Evolutionary conservation across 2,888 invertebrate genomes (phyloP).

Genomic region (Aporophyla lueneburgensis): DNA sequence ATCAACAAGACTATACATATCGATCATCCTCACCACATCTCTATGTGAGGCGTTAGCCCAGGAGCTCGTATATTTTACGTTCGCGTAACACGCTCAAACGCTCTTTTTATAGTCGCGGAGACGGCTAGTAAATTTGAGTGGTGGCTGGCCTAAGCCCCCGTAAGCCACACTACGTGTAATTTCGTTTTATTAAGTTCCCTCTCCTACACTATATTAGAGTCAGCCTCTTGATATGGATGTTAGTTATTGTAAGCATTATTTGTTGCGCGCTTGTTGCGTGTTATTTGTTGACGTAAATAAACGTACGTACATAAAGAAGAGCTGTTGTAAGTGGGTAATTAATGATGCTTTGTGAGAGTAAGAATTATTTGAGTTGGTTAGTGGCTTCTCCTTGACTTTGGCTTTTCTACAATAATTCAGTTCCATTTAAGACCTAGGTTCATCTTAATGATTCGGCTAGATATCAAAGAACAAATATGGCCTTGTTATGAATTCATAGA

Average conservation of each 20-base stretch:
- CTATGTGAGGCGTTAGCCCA: conserved; percentile 53
- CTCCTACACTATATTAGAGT: conserved; percentile 75
- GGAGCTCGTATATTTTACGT: conserved; percentile 73
- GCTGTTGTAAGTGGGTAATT: conserved; percentile 12
- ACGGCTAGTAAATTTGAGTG: conserved; percentile 83
- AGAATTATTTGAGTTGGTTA: not conserved
- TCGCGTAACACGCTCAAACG: conserved; percentile 77
- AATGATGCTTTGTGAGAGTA: conserved; percentile 19
- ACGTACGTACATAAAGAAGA: no score
- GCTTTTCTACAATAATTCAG: not conserved
- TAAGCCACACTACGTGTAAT: conserved; percentile 78
- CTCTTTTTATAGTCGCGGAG: conserved; percentile 81
- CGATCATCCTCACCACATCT: conserved; percentile 47
- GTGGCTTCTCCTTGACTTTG: no score
- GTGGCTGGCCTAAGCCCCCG: conserved; percentile 75
- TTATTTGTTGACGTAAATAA: conserved; percentile 11
- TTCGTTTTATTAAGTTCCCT: conserved; percentile 84
- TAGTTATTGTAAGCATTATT: conserved; percentile 64
- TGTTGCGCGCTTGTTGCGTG: conserved; percentile 34
- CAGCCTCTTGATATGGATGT: conserved; percentile 62
- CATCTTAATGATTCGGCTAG: not conserved
- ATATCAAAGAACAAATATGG: not conserved
- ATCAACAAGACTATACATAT: not conserved
- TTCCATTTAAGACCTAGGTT: not conserved
- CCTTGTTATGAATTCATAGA: not conserved